Percentiles rank a stretch among this genome's conserved stretches.
phyloP scores from a whole-genome alignment of 2,797 vertebrate species.

The Tadarida brasiliensis region DNA sequence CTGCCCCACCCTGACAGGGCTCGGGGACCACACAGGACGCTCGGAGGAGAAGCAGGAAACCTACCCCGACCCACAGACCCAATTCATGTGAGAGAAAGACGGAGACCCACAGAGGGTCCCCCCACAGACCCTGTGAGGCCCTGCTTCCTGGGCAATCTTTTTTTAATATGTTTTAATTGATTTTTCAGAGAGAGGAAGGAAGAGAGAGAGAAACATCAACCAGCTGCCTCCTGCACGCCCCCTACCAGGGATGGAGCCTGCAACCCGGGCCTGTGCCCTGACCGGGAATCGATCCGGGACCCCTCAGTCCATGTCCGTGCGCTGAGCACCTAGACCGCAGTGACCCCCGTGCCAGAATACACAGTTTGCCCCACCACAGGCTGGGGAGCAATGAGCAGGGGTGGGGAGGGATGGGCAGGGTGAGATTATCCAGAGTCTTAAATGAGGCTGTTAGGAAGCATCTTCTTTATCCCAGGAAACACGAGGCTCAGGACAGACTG shows the following conservation, averaged over 20 bases:
- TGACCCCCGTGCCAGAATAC: fast-evolving
- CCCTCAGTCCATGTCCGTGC: neutral
- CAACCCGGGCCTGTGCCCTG: neutral
- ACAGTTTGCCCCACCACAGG: fast-evolving
- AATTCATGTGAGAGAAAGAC: fast-evolving
- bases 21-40: neutral
- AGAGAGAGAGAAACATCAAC: neutral
- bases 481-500: neutral
- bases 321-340: no score
- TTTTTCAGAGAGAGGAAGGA: neutral
- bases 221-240: neutral
- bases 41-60: fast-evolving
- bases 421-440: neutral
- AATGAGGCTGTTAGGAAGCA: no score
- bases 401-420: no score
- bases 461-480: no score
- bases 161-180: neutral
- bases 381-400: neutral
- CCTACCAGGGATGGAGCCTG: neutral
- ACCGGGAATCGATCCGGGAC: neutral
- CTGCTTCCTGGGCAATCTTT: neutral
- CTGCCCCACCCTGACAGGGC: fast-evolving
- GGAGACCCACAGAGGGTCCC: neutral
- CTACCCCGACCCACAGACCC: neutral
- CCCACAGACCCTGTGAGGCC: fast-evolving